phyloP scores from a whole-genome alignment of 30 jellyfish, hydroid and myxozoan genomes.

The Cassiopea andromeda region DNA sequence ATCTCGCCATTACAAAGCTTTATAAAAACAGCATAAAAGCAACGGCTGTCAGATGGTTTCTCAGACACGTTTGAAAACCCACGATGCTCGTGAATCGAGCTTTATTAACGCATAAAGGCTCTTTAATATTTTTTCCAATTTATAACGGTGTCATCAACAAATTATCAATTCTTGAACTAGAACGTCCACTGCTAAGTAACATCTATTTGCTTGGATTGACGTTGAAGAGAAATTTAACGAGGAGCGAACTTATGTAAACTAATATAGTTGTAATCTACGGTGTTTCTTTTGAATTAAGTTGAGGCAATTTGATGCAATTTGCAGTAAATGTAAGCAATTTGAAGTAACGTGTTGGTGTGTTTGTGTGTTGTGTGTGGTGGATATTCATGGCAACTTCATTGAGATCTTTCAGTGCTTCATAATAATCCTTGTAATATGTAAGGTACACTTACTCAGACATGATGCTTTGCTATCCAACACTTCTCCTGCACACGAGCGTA shows the following conservation, averaged over 20 bases:
- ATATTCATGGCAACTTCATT: too few species aligned
- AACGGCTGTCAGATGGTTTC: background rate
- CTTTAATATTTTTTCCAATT: too few species aligned
- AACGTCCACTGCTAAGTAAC: background rate
- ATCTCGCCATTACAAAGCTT: background rate
- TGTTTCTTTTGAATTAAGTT: too few species aligned
- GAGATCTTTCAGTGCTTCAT: too few species aligned
- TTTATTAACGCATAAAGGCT: background rate
- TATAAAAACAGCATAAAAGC: background rate
- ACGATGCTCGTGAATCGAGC: background rate
- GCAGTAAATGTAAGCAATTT: too few species aligned
- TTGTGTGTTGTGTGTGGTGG: too few species aligned
- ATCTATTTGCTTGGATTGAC: background rate
- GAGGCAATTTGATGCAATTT: too few species aligned
- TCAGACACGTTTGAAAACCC: background rate
- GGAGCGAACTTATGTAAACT: too few species aligned
- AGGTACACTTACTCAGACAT: background rate
- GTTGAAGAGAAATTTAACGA: too few species aligned
- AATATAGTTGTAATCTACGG: too few species aligned
- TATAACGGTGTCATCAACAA: background rate
- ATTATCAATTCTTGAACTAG: background rate
- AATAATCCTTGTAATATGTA: background rate
- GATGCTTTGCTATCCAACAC: background rate
- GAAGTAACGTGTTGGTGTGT: too few species aligned
- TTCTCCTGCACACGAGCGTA: background rate